Base-by-base conservation (phyloP, 2,797 vertebrate genomes). In the Craterocephalus amniculus region DNA sequence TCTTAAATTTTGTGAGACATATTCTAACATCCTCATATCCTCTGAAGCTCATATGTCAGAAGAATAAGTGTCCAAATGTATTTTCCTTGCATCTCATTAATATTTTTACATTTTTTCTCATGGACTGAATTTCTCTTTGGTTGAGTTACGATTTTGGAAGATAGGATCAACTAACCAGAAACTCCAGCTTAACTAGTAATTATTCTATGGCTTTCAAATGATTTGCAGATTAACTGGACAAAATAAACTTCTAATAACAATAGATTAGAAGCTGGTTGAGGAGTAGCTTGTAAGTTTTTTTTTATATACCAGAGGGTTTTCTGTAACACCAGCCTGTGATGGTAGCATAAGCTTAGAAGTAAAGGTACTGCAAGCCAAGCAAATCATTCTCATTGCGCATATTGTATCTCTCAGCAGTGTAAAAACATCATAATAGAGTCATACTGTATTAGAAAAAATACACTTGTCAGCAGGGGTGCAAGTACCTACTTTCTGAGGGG, bases 401-500 rank as follows among this genome's bases (percentile, higher is more conserved):
- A 51, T 29, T 52, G 49, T 52, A 26, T 27, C 49, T 52, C 49
- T 26, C 24, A 54, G 26, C 6, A 18, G 13, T 51, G 26, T 29
- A 18, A 54, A 54, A 54, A 29, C 5, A 54, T 27, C 14, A n/a
- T 51, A 24, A 51, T 27, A 20, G 68, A 32, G 9, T 49, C 69
- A 54, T 62, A 20, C 20, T 45, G 43, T 45, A n/a, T n/a, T 20
- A 9, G n/a, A 43, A 43, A 45, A 45, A 63, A 64, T 66, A 67
- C 38, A 63, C 22, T 16, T 45, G 35, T 72, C 66, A 70, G 27
- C 31, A n/a, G n/a, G n/a, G n/a, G n/a, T n/a, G n/a, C n/a, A n/a
- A n/a, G n/a, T n/a, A n/a, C n/a, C n/a, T n/a, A n/a, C n/a, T n/a
- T n/a, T n/a, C n/a, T n/a, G n/a, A n/a, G n/a, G n/a, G n/a, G n/a